Base-by-base conservation (phyloP, 2,797 vertebrate species). In the Acipenser oxyrinchus region DNA sequence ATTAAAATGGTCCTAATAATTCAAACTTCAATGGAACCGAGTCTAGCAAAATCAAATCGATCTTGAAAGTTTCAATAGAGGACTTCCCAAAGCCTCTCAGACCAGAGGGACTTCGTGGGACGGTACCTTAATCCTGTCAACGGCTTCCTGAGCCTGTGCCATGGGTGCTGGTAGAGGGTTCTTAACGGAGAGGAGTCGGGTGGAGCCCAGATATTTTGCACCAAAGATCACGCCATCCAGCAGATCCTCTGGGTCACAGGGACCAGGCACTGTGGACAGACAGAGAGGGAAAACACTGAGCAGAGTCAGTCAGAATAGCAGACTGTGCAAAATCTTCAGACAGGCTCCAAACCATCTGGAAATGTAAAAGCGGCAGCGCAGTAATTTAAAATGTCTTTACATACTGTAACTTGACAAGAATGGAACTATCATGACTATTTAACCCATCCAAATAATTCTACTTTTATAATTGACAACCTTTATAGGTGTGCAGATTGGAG, bases 171-270 rank as follows among this genome's bases (percentile, higher is more conserved):
- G 92, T 91, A 0, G 93, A 91, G 0, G 94, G 72, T 89, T 97
- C 78, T 76, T 91, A 62, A 95, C 93, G 0, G 94, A 97, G 71
- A 92, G 81, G 70, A 99, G 83, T 83, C 97, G 96, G 0, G 95
- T 99, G 72, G 97, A 99, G 64, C 97, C 97, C 70, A 99, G 82
- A 78, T 99, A 99, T 69, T 96, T 97, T 11, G 95, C 93, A 66
- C 91, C 93, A 70, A 99, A 99, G 69, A 99, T 84, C 55, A 99
- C 93, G 12, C 97, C 97, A 0, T 98, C 97, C 67, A 96, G 72
- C 61, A 98, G 90, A 76, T 98, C 96, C 70, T 98, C 95, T 0
- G 93, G 93, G 74, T 97, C 96, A 68, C 97, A 99, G 6, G 97
- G 97, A 68, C 97, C 97, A 57, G 92, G 89, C 58, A 94, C 96